Percentiles rank a stretch among this genome's conserved stretches.
Evolutionary conservation across 2,797 vertebrate genomes (phyloP).

Genomic region (Coendou prehensilis): DNA sequence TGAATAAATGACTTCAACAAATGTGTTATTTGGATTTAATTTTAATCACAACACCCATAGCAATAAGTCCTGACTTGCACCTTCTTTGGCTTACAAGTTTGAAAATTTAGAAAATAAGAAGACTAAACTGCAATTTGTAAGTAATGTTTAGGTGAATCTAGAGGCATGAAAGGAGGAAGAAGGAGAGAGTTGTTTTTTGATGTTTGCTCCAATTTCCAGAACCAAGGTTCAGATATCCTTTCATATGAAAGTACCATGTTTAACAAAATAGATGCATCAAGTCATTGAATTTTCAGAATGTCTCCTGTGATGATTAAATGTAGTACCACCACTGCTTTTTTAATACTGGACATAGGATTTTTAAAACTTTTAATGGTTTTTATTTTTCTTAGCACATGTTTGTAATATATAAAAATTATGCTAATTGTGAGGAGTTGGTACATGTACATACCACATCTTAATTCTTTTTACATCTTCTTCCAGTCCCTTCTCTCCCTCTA

Average conservation of each 20-base stretch:
- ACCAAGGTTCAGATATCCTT: constrained; percentile 40
- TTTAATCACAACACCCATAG: neutral
- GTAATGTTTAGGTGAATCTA: neutral
- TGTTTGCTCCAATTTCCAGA: neutral
- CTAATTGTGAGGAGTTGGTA: neutral
- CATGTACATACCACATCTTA: neutral
- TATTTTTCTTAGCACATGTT: neutral
- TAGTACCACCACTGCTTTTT: constrained; percentile 4
- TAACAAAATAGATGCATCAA: constrained; percentile 58
- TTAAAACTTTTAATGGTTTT: constrained; percentile 12
- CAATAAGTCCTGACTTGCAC: neutral
- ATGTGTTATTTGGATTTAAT: neutral
- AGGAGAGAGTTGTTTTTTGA: neutral
- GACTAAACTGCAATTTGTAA: neutral
- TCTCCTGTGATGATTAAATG: constrained; percentile 52
- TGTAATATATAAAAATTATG: neutral
- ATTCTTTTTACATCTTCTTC: neutral
- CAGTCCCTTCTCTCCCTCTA: neutral
- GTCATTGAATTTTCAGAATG: constrained; percentile 57
- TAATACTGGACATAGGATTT: constrained; percentile 57
- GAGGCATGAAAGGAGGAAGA: neutral
- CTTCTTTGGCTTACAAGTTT: neutral
- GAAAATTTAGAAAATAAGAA: neutral
- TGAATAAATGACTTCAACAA: constrained; percentile 23
- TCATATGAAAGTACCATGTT: neutral